A percentile compares a stretch with the other conserved stretches of the same genome.
Conservation (phyloP, 1,140 invertebrate species). For the Trypoxylus dichotomus region DNA sequence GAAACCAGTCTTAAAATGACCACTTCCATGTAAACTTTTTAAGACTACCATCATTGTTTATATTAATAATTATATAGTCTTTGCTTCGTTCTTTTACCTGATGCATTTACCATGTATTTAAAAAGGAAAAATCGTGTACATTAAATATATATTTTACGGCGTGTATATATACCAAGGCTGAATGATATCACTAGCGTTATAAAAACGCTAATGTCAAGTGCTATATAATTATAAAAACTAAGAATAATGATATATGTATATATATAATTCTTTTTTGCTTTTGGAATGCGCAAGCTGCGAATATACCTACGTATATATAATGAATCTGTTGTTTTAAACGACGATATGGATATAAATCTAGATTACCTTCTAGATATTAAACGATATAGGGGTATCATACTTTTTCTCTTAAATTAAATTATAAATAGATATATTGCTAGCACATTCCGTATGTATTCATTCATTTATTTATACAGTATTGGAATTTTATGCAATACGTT, state of each 20-base stretch:
- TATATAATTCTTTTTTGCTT: neutral
- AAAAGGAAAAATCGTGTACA: neutral
- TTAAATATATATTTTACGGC: neutral
- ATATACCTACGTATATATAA: neutral
- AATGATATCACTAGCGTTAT: too few relatives aligned
- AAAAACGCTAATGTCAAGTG: neutral
- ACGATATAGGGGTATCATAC: too few relatives aligned
- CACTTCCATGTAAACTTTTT: neutral
- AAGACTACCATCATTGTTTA: too few relatives aligned
- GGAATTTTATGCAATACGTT: too few relatives aligned
- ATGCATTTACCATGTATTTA: neutral
- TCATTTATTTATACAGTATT: neutral
- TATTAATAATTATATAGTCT: too few relatives aligned
- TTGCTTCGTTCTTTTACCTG: neutral
- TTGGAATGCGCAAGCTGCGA: neutral
- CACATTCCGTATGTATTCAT: too few relatives aligned
- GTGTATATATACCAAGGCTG: slow-evolving; percentile 7
- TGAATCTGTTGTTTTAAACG: too few relatives aligned
- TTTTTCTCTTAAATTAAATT: too few relatives aligned
- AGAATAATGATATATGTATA: neutral
- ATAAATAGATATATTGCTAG: too few relatives aligned
- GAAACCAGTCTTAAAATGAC: too few relatives aligned
- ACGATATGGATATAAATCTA: too few relatives aligned
- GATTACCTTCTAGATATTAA: too few relatives aligned
- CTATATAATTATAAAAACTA: slow-evolving; percentile 10